phyloP scores from a whole-genome alignment of 2,797 vertebrate genomes.

The Falco berigora region DNA sequence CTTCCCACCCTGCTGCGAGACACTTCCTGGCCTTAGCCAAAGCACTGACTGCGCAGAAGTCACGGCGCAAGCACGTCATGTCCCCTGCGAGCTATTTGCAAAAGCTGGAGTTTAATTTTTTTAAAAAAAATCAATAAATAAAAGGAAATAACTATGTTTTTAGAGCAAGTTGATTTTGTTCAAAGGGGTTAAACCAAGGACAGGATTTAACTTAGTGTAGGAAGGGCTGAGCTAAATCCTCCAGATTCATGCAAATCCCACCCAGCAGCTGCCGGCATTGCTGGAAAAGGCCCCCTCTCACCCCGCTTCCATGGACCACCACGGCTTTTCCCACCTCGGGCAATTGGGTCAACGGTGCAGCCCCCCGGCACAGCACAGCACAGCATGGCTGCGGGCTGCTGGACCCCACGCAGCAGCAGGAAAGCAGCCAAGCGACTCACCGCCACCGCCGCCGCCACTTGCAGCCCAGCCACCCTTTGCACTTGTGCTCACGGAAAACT shows the following conservation, averaged over 20 bases:
- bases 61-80: background rate
- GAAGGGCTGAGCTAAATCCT: background rate
- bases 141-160: accelerated
- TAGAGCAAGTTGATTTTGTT: background rate
- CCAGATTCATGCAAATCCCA: background rate
- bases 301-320: accelerated
- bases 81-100: background rate
- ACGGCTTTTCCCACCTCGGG: background rate
- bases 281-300: accelerated
- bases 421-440: accelerated
- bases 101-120: background rate
- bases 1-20: background rate
- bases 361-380: background rate
- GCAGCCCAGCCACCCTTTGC: background rate
- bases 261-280: background rate
- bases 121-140: too few relatives aligned
- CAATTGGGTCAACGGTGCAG: background rate
- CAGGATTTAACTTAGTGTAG: background rate
- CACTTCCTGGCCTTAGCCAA: background rate
- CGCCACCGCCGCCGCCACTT: accelerated
- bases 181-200: background rate
- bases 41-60: background rate
- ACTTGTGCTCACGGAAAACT: background rate
- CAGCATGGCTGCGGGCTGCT: background rate
- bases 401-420: background rate